Conservation (phyloP, 1,140 invertebrate species). For the Homalodisca vitripennis region DNA sequence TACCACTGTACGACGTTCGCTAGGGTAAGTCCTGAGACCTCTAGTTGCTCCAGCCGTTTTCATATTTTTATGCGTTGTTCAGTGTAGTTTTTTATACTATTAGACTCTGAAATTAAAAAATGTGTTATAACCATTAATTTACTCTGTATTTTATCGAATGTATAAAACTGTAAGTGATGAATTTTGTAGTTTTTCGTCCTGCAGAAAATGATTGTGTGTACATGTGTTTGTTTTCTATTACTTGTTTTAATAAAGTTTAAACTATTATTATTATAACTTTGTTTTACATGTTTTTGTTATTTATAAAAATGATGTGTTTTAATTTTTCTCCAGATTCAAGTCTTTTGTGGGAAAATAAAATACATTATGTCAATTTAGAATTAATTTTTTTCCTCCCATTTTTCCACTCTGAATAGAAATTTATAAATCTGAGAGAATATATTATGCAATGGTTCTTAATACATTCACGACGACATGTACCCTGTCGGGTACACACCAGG, state of each 20-base stretch:
- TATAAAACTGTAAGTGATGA: conserved; percentile 16
- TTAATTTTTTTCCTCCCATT: not conserved
- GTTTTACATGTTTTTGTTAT: conserved; percentile 32
- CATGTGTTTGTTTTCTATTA: conserved; percentile 22
- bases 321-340: conserved; percentile 29
- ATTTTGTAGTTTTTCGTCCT: conserved; percentile 2
- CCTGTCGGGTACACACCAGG: no score
- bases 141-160: conserved; percentile 1
- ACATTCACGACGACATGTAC: not conserved
- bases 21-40: not conserved
- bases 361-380: conserved; percentile 17
- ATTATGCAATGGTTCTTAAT: not conserved
- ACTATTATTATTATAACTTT: conserved; percentile 32
- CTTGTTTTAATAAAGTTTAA: conserved; percentile 20
- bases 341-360: conserved; percentile 31
- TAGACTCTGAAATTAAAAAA: conserved; percentile 13
- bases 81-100: conserved; percentile 20
- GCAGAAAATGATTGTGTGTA: conserved; percentile 20
- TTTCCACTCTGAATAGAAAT: not conserved
- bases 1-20: not conserved
- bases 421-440: not conserved
- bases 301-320: conserved; percentile 29
- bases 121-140: not conserved
- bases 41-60: not conserved
- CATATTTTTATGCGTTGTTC: conserved; percentile 26